phyloP scores from a whole-genome alignment of 2,113 vertebrate genomes.

The Charina bottae region DNA sequence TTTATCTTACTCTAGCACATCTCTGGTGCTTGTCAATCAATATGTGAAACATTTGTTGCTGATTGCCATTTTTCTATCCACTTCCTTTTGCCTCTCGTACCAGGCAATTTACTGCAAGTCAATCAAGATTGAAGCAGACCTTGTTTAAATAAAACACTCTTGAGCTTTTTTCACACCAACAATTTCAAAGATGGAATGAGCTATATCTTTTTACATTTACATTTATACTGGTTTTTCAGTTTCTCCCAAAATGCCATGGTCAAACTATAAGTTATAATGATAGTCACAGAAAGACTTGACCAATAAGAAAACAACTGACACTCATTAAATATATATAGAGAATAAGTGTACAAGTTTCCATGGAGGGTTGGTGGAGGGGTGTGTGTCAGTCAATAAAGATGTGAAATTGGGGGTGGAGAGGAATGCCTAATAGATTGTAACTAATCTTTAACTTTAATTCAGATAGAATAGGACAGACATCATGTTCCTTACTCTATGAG shows the following conservation, averaged over 20 bases:
- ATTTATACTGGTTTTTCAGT: slow-evolving; percentile 74
- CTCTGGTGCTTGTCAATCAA: slow-evolving; percentile 88
- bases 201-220: slow-evolving; percentile 80
- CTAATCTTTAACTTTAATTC: slow-evolving; percentile 33
- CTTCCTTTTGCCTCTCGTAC: slow-evolving; percentile 81
- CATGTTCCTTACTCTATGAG: slow-evolving; percentile 32
- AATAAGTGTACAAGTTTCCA: slow-evolving; percentile 42
- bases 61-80: slow-evolving; percentile 86
- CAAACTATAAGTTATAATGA: slow-evolving; percentile 71
- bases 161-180: slow-evolving; percentile 80
- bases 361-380: not conserved
- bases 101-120: slow-evolving; percentile 87
- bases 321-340: slow-evolving; percentile 50
- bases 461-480: slow-evolving; percentile 16
- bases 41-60: slow-evolving; percentile 83
- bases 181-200: slow-evolving; percentile 81
- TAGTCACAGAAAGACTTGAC: slow-evolving; percentile 58
- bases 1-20: slow-evolving; percentile 86
- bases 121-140: slow-evolving; percentile 84
- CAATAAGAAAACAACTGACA: slow-evolving; percentile 43
- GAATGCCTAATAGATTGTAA: slow-evolving; percentile 39
- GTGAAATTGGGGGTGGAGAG: slow-evolving; percentile 34
- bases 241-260: slow-evolving; percentile 68
- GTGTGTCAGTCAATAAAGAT: slow-evolving; percentile 38
- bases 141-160: slow-evolving; percentile 86